phyloP scores from a whole-genome alignment of 2,113 vertebrate genomes.

The Myotis lucifugus region DNA sequence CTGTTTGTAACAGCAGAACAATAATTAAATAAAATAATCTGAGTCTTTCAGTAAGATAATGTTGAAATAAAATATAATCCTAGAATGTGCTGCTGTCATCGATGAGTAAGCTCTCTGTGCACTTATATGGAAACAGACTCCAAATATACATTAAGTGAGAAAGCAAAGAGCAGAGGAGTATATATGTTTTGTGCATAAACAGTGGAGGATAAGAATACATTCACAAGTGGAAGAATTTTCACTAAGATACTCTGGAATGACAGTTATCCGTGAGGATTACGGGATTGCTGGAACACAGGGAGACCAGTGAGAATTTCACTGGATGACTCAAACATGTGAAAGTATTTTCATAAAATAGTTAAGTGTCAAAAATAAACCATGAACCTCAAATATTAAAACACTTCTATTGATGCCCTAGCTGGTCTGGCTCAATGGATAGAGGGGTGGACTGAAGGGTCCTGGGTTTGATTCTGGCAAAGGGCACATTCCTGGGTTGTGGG shows the following conservation, averaged over 20 bases:
- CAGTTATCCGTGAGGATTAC: neutral
- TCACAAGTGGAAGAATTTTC: neutral
- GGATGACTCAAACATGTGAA: neutral
- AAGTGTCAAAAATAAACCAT: neutral
- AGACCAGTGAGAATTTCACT: neutral
- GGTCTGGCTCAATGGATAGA: neutral
- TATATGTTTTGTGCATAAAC: neutral
- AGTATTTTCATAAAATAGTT: neutral
- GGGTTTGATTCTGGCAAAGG: neutral
- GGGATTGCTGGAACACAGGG: neutral
- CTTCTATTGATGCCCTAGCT: neutral
- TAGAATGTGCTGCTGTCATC: neutral
- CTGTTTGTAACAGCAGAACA: neutral
- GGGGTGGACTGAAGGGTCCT: neutral
- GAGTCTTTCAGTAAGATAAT: neutral
- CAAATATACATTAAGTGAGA: neutral
- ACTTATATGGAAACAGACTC: neutral
- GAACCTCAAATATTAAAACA: neutral
- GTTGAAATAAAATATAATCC: neutral
- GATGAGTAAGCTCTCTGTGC: neutral
- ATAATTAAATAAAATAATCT: neutral
- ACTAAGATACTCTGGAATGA: neutral
- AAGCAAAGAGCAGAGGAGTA: neutral
- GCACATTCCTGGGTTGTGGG: neutral
- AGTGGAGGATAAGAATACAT: neutral